These are phyloP conservation scores for Siniperca knerii DNA, from an alignment of 2,113 vertebrate species.

Conservation along the genomic window DNA sequence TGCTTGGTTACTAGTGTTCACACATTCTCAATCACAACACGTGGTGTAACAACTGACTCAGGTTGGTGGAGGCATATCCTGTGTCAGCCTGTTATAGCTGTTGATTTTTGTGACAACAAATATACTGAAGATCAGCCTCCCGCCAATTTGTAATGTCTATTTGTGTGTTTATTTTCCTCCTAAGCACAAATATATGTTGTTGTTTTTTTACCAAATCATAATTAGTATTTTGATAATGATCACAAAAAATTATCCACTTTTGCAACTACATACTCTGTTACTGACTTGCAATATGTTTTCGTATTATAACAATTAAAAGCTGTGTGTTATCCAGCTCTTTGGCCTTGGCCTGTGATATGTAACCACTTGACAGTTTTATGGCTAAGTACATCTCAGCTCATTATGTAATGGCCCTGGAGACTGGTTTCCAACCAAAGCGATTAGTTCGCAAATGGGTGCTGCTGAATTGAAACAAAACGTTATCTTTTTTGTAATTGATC, in stretches of 20 bases:
- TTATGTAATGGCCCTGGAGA: constrained; percentile 76
- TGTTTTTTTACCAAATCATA: not conserved
- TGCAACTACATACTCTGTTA: constrained; percentile 7
- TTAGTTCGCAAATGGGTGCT: constrained; percentile 72
- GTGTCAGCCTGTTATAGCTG: not conserved
- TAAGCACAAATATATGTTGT: not conserved
- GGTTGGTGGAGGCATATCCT: not conserved
- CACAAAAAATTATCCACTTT: not conserved
- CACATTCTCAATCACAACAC: not conserved
- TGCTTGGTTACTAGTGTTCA: not conserved
- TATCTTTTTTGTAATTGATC: constrained; percentile 73
- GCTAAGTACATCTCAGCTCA: constrained; percentile 64
- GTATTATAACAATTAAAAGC: constrained; percentile 53
- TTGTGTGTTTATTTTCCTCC: not conserved
- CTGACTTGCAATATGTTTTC: constrained; percentile 20
- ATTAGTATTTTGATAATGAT: constrained; percentile 8
- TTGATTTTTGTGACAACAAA: not conserved
- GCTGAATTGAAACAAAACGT: constrained; percentile 66
- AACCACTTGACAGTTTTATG: constrained; percentile 78
- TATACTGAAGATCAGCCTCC: too few relatives aligned
- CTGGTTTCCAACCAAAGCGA: constrained; percentile 70
- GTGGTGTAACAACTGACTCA: not conserved
- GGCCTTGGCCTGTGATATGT: constrained; percentile 60
- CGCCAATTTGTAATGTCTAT: not conserved
- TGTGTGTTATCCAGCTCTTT: constrained; percentile 45